These are phyloP conservation scores for Gambusia affinis DNA, from an alignment of 2,113 vertebrate species.

Conservation along the genomic window DNA sequence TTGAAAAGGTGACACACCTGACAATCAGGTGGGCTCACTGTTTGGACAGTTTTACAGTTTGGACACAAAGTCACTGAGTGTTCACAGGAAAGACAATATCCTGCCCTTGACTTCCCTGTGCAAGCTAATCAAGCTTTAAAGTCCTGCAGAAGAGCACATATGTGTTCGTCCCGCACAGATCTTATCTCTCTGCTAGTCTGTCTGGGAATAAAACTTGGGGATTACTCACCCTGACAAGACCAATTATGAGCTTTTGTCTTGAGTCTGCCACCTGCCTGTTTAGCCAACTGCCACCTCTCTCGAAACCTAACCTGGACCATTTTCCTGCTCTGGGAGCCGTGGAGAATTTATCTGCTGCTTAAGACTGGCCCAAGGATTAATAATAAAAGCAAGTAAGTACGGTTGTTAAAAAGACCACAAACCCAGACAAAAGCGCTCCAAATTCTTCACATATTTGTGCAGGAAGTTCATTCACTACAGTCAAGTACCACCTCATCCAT, in stretches of 20 bases:
- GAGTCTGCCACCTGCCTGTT: constrained; percentile 22
- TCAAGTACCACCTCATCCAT: background rate
- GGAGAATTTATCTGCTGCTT: background rate
- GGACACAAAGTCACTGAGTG: background rate
- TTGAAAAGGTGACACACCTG: constrained; percentile 13
- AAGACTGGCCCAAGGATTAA: background rate
- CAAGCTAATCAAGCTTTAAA: background rate
- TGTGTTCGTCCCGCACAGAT: background rate
- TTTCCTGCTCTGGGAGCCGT: background rate
- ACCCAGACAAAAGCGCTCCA: background rate
- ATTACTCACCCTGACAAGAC: constrained; percentile 68
- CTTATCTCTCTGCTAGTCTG: constrained; percentile 1
- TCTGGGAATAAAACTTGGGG: constrained; percentile 43
- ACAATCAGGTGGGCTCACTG: background rate
- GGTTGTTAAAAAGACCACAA: background rate
- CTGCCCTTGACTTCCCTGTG: background rate
- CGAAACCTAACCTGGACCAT: constrained; percentile 11
- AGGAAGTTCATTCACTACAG: background rate
- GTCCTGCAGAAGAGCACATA: background rate
- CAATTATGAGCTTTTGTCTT: constrained; percentile 69
- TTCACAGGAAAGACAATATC: background rate
- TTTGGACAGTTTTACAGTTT: constrained; percentile 3
- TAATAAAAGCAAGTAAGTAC: background rate
- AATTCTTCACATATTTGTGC: background rate
- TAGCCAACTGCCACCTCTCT: constrained; percentile 29